Evolutionary conservation across 2,113 vertebrate genomes (phyloP), one percentile per base, ranked within the genome.

Genomic region (Sciurus niger): DNA sequence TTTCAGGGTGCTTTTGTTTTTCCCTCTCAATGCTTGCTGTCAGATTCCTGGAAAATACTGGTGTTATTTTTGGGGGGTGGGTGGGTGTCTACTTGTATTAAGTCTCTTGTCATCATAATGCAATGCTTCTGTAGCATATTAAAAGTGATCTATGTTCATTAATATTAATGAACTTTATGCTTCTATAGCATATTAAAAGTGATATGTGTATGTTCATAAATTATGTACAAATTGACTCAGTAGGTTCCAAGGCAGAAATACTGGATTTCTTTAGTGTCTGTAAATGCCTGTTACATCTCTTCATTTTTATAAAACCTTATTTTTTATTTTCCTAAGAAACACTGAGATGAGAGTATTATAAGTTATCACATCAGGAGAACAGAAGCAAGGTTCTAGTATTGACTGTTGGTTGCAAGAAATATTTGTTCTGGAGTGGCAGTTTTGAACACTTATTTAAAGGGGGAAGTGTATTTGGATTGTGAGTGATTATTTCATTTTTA

Each of bases 371-470:
- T 46, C 13, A 90, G 12, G 25, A 86, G 40, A 79, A 74, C 4
- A 51, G 46, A 94, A 94, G 8, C n/a, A 63, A 53, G 8, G 28
- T 24, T 93, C 28, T 67, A 24, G 12, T 58, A 65, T 4, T 91
- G 30, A 9, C 7, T 84, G 6, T 87, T 84, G 67, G 6, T 65
- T 72, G 43, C 18, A 95, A 90, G 58, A 87, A 73, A 83, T 80
- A 58, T 10, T 55, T 51, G 34, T 34, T 60, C 80, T 70, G 8
- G 32, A 68, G 7, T 73, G 37, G 13, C 17, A 78, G 5, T 60
- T 87, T 89, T 84, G 18, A 92, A 78, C 16, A 53, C 79, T 90
- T 90, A 37, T 30, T 53, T 89, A 84, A 68, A 84, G 76, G 17
- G 82, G 28, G 37, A 89, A 89, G 1, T 4, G 37, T 34, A 43